Percentiles rank a stretch among this genome's conserved stretches.
Conservation (phyloP, 2,888 invertebrate species). For the Netelia fuscicornis region DNA sequence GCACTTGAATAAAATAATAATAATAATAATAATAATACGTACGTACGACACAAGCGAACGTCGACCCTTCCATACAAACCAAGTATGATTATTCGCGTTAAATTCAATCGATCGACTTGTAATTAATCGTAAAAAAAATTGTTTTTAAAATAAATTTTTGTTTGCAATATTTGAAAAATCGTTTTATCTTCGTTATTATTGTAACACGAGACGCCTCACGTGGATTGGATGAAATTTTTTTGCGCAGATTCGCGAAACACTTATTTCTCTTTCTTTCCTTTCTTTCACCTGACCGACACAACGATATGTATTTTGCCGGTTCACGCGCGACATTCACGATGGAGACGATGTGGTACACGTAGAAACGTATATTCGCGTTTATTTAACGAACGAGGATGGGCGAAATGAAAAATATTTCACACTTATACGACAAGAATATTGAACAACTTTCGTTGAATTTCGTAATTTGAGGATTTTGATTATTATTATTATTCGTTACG, state of each 20-base stretch:
- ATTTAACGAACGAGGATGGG: neutral
- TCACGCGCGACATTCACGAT: conserved; percentile 32
- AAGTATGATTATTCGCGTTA: too few relatives aligned
- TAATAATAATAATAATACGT: neutral
- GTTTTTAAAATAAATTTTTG: neutral
- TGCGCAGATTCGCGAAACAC: conserved; percentile 47
- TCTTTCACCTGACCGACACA: conserved; percentile 56
- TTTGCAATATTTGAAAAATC: neutral
- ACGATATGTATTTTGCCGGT: conserved; percentile 49
- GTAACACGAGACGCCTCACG: conserved; percentile 11
- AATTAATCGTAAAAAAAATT: neutral
- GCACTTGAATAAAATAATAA: neutral
- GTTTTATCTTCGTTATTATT: conserved; percentile 5
- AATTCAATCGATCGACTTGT: too few relatives aligned
- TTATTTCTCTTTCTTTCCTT: conserved; percentile 35
- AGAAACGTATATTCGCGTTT: neutral
- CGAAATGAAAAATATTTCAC: neutral
- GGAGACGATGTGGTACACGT: neutral
- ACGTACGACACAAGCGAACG: neutral
- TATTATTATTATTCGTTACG: neutral
- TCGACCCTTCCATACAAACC: too few relatives aligned
- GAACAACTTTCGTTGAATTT: too few relatives aligned
- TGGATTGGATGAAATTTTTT: neutral
- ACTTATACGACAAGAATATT: neutral
- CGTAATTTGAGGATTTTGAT: neutral